These are phyloP conservation scores for Matsumyia berberina DNA, from an alignment of 2,888 invertebrate species.

Conservation along the genomic window DNA sequence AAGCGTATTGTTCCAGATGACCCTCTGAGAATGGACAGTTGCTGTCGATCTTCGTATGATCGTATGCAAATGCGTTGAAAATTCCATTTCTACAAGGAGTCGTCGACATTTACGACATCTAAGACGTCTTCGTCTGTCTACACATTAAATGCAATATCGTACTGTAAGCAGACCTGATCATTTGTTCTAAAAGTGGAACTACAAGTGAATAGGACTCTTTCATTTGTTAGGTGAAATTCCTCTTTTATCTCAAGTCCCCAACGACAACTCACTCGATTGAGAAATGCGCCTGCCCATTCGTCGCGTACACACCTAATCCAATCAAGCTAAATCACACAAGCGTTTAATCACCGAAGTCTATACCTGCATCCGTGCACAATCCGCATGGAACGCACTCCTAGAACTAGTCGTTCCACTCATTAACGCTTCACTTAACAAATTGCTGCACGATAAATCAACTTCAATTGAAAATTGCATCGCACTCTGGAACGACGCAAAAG, in stretches of 20 bases:
- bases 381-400: constrained; percentile 31
- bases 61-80: too few species aligned
- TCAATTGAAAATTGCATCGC: constrained; percentile 52
- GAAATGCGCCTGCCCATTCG: constrained; percentile 23
- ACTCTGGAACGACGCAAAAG: neutral
- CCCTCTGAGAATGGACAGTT: too few species aligned
- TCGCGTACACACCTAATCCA: constrained; percentile 39
- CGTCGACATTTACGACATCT: too few species aligned
- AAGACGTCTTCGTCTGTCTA: too few species aligned
- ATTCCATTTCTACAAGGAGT: too few species aligned
- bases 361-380: constrained; percentile 16
- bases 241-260: neutral
- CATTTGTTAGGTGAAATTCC: too few species aligned
- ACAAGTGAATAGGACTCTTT: too few species aligned
- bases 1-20: too few species aligned
- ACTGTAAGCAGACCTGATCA: too few species aligned
- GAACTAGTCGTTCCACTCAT: constrained; percentile 43
- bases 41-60: too few species aligned
- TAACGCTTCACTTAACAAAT: constrained; percentile 63
- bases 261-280: constrained; percentile 8
- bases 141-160: too few species aligned
- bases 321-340: constrained; percentile 51
- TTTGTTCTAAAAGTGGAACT: too few species aligned
- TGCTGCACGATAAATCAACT: constrained; percentile 68
- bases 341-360: constrained; percentile 42